Conservation (phyloP, 2,113 vertebrate species). For the Elephantulus edwardii region DNA sequence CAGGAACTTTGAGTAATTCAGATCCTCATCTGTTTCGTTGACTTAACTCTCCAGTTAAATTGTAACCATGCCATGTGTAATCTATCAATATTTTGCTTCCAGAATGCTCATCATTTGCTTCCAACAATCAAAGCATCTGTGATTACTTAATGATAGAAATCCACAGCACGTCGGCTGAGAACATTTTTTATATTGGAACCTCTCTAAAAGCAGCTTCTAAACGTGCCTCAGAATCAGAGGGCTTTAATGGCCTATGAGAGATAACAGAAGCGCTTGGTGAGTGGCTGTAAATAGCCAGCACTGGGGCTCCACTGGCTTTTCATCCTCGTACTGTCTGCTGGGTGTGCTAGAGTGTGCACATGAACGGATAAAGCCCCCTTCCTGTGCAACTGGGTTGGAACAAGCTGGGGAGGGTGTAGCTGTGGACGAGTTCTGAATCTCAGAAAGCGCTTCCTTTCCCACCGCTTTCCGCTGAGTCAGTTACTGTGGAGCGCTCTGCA, state of each 20-base stretch:
- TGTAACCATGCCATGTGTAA: background rate
- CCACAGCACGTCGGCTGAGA: rapidly evolving
- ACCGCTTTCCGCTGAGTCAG: constrained; percentile 81
- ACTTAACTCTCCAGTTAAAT: constrained; percentile 39
- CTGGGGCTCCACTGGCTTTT: background rate
- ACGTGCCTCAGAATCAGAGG: background rate
- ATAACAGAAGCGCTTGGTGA: background rate
- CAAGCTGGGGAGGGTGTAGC: constrained; percentile 22
- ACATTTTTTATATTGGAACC: background rate
- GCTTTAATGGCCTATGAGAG: background rate
- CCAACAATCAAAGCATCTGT: background rate
- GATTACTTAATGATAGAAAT: background rate
- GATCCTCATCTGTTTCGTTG: background rate
- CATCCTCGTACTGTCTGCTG: background rate
- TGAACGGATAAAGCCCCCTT: constrained; percentile 57
- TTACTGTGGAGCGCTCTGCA: constrained; percentile 22
- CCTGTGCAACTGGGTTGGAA: constrained; percentile 64
- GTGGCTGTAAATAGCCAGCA: background rate
- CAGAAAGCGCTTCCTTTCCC: constrained; percentile 83
- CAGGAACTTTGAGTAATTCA: background rate
- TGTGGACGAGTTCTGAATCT: constrained; percentile 67
- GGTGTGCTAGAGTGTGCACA: background rate
- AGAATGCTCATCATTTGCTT: background rate
- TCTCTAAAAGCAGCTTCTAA: background rate
- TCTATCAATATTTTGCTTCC: constrained; percentile 17